phyloP scores from a whole-genome alignment of 2,113 vertebrate genomes.

The Danionella cerebrum region DNA sequence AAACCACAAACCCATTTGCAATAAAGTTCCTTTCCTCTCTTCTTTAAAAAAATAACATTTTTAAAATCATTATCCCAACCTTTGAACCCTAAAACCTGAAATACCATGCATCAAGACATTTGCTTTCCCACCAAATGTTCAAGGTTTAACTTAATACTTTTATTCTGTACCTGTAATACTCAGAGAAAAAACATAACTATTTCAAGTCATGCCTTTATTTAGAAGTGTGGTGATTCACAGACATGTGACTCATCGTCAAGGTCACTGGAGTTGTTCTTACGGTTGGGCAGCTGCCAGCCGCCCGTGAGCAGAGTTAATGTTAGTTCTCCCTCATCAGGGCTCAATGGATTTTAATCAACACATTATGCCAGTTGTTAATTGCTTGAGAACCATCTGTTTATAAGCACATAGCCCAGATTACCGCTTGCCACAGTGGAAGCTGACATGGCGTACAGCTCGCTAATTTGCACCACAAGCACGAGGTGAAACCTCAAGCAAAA shows the following conservation, averaged over 20 bases:
- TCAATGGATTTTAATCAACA: slow-evolving; percentile 76
- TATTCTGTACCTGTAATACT: not conserved
- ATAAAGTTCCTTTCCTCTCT: too few relatives aligned
- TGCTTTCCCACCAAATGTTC: not conserved
- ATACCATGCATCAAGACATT: too few relatives aligned
- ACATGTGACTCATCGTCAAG: slow-evolving; percentile 49
- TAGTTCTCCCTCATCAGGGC: slow-evolving; percentile 54
- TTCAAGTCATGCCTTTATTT: not conserved
- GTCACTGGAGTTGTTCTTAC: slow-evolving; percentile 42
- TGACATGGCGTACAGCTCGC: slow-evolving; percentile 56
- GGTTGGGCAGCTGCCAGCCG: slow-evolving; percentile 50
- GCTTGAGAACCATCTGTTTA: slow-evolving; percentile 73
- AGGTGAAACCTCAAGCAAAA: slow-evolving; percentile 22
- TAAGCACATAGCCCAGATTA: slow-evolving; percentile 58
- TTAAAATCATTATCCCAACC: too few relatives aligned
- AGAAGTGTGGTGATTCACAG: slow-evolving; percentile 34
- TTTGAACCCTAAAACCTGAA: too few relatives aligned
- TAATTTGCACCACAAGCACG: slow-evolving; percentile 56
- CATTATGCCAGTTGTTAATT: slow-evolving; percentile 77
- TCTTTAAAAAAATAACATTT: too few relatives aligned
- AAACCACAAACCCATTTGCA: too few relatives aligned
- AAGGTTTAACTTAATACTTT: not conserved
- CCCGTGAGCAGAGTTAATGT: slow-evolving; percentile 49
- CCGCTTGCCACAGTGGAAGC: slow-evolving; percentile 55
- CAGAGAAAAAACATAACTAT: not conserved